Evolutionary conservation across 2,888 invertebrate species (phyloP), one percentile per base, ranked within the genome.

Genomic region (Eumerus sabulonum): DNA sequence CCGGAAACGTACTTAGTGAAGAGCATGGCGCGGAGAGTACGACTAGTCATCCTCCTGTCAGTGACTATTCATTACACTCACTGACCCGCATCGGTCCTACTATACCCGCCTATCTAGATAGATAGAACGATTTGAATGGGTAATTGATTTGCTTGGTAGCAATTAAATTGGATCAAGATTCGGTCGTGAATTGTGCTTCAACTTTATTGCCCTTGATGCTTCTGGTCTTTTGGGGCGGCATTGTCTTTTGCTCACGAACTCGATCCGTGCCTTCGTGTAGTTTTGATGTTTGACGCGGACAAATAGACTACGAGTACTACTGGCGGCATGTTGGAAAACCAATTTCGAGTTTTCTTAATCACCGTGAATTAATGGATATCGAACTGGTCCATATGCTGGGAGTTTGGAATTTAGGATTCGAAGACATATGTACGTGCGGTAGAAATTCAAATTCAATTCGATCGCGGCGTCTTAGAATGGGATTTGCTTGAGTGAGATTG

Each of bases 331-430:
- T 27, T 70, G 47, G 38, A 63, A 40, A 71, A 71, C 54, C 42
- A 53, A 71, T 54, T 71, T 62, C 12, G 48, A 48, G 35, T n/a
- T 56, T 63, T 51, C 48, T 56, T 57, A 51, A 71, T 71, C 50
- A 56, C 63, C 71, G 57, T 71, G 56, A 71, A 71, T 71, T 71
- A 71, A 71, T 71, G 71, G 60, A 62, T 47, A 70, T 70, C 60
- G 60, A 70, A 70, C 60, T 62, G 70, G 70, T 62, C 54, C 54
- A 60, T 47, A 17, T 53, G 40, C 38, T 38, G 38, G 36, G 27
- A 18, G 27, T 27, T 27, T 60, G 60, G 60, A 60, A 70, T 62
- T 62, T 60, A 60, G 68, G n/a, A n/a, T n/a, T 60, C 68, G 53
- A 68, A 68, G 51, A 60, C 53, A 60, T 68, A 68, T 60, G 53